A percentile compares a stretch with the other conserved stretches of the same genome.
These are phyloP conservation scores for Belgica antarctica DNA, from an alignment of 2,888 invertebrate genomes.

Conservation along the genomic window DNA sequence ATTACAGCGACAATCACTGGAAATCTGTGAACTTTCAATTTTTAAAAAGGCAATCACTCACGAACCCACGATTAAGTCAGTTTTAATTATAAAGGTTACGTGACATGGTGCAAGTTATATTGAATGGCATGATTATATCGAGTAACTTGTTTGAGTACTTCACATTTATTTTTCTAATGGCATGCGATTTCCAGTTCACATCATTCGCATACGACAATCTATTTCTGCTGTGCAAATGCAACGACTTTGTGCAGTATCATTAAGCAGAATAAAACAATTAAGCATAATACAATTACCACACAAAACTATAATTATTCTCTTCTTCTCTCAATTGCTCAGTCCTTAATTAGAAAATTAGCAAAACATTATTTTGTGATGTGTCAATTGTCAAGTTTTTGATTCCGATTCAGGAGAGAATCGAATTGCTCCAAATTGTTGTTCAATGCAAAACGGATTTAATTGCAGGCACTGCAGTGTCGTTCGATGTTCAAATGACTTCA, in stretches of 20 bases:
- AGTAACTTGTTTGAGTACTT: slow-evolving; percentile 33
- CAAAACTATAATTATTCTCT: background rate
- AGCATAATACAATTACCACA: slow-evolving; percentile 27
- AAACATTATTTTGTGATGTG: slow-evolving; percentile 37
- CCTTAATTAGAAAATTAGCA: slow-evolving; percentile 40
- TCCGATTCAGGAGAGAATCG: background rate
- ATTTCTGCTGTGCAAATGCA: no score
- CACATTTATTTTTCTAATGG: slow-evolving; percentile 39
- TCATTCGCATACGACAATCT: background rate
- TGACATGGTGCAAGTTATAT: background rate
- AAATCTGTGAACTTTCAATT: background rate
- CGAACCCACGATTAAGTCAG: background rate
- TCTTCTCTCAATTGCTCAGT: background rate
- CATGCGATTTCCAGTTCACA: background rate
- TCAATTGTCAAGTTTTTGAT: slow-evolving; percentile 14
- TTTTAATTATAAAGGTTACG: no score
- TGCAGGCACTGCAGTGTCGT: no score
- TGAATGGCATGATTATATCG: background rate
- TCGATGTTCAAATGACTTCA: no score
- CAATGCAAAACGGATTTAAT: no score
- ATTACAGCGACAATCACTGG: background rate
- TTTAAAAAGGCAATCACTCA: background rate
- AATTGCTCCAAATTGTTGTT: no score
- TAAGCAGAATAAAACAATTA: slow-evolving; percentile 38
- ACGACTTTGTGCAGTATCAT: slow-evolving; percentile 33